A percentile compares a stretch with the other conserved stretches of the same genome.
Conservation (phyloP, 2,113 vertebrate genomes). For the Callospermophilus lateralis region DNA sequence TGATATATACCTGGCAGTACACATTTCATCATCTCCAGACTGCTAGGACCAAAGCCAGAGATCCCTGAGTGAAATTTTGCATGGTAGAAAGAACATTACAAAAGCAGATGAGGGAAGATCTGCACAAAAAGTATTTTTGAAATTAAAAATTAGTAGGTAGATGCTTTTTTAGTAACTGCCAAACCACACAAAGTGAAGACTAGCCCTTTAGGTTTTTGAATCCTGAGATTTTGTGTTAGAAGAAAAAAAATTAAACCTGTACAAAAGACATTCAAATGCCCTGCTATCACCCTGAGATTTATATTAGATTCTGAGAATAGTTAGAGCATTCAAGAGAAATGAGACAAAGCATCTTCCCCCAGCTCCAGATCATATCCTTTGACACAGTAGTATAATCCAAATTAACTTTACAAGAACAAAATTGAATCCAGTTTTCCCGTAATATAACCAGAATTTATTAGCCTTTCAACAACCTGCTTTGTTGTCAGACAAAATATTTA, state of each 20-base stretch:
- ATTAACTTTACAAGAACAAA: conserved; percentile 25
- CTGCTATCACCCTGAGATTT: background rate
- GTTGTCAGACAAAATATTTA: background rate
- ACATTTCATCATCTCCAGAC: conserved; percentile 34
- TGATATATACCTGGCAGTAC: conserved; percentile 38
- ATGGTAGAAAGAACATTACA: conserved; percentile 52
- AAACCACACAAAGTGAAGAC: background rate
- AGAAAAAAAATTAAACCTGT: background rate
- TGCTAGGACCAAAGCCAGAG: conserved; percentile 43
- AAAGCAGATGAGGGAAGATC: conserved; percentile 26
- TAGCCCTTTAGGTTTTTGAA: background rate
- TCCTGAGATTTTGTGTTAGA: background rate
- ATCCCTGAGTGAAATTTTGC: conserved; percentile 1
- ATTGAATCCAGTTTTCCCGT: conserved; percentile 12
- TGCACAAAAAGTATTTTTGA: conserved; percentile 18
- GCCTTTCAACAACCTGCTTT: background rate
- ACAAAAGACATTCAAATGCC: background rate
- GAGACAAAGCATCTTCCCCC: background rate
- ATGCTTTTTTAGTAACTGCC: background rate
- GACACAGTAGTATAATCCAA: background rate
- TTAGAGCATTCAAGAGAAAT: background rate
- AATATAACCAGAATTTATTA: background rate
- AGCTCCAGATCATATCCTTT: background rate
- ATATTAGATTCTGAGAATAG: background rate
- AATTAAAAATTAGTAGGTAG: conserved; percentile 38